Percentiles rank a stretch among this genome's conserved stretches.
phyloP scores from a whole-genome alignment of 2,113 vertebrate genomes.

The Chloebia gouldiae region DNA sequence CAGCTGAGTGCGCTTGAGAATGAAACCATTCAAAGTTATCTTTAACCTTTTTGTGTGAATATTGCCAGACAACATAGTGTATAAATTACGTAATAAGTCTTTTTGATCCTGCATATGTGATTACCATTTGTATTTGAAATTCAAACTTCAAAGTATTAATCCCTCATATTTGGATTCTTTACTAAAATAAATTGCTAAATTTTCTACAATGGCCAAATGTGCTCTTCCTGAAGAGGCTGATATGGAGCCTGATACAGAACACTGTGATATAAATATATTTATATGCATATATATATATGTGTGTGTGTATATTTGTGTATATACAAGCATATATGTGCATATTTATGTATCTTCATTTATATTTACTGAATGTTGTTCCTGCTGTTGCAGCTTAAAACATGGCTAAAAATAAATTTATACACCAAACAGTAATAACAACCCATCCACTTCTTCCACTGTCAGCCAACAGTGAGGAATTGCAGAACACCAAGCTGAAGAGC shows the following conservation, averaged over 20 bases:
- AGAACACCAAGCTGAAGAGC: not conserved
- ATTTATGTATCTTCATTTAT: not conserved
- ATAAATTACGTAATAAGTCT: not conserved
- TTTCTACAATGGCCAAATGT: not conserved
- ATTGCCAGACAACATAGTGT: rapidly evolving
- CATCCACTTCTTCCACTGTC: not conserved
- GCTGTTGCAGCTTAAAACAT: not conserved
- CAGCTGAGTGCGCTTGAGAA: not conserved
- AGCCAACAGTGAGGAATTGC: not conserved
- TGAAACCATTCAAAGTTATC: not conserved
- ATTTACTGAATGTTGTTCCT: not conserved
- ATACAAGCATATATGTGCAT: not conserved
- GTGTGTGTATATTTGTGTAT: not conserved
- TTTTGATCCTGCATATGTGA: not conserved
- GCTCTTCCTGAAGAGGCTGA: not conserved
- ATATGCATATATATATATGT: too few relatives aligned
- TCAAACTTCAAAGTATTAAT: not conserved
- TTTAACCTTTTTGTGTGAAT: not conserved
- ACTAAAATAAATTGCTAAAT: not conserved
- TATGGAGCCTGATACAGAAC: not conserved
- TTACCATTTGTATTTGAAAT: not conserved
- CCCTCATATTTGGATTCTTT: not conserved
- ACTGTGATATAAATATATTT: not conserved
- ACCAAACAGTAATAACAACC: not conserved
- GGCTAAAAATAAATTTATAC: not conserved